Percentiles rank a stretch among this genome's conserved stretches.
phyloP scores from a whole-genome alignment of 2,113 vertebrate species.

The Anoura caudifer region DNA sequence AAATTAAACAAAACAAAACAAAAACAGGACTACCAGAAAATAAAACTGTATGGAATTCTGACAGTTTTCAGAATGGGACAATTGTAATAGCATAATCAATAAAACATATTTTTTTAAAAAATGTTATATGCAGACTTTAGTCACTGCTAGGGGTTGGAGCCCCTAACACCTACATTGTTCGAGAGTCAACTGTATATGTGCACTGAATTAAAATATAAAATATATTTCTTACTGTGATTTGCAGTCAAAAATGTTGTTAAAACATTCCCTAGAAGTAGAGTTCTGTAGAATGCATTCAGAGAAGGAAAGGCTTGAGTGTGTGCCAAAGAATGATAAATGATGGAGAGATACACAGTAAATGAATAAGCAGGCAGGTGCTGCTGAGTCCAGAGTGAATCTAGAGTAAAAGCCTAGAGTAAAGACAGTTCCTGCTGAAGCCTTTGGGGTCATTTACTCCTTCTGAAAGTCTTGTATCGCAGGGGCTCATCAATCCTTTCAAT shows the following conservation, averaged over 20 bases:
- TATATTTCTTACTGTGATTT: neutral
- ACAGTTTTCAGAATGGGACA: no score
- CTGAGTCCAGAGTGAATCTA: neutral
- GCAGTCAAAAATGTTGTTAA: neutral
- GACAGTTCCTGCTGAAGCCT: neutral
- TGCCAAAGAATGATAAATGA: neutral
- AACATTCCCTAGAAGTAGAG: neutral
- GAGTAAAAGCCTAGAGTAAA: neutral
- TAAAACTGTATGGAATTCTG: no score
- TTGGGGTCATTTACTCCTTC: neutral
- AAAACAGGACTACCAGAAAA: no score
- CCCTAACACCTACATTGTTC: neutral
- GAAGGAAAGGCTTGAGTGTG: neutral
- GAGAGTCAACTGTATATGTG: neutral
- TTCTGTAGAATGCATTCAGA: neutral
- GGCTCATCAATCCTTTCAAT: neutral
- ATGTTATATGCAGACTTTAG: neutral
- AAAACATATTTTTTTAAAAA: no score
- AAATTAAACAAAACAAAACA: no score
- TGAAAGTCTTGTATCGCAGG: neutral
- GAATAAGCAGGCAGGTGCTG: neutral
- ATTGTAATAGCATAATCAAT: no score
- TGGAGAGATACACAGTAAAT: neutral
- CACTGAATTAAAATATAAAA: neutral
- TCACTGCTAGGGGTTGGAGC: no score